phyloP scores from a whole-genome alignment of 2,113 vertebrate species.

The Silurus glanis region DNA sequence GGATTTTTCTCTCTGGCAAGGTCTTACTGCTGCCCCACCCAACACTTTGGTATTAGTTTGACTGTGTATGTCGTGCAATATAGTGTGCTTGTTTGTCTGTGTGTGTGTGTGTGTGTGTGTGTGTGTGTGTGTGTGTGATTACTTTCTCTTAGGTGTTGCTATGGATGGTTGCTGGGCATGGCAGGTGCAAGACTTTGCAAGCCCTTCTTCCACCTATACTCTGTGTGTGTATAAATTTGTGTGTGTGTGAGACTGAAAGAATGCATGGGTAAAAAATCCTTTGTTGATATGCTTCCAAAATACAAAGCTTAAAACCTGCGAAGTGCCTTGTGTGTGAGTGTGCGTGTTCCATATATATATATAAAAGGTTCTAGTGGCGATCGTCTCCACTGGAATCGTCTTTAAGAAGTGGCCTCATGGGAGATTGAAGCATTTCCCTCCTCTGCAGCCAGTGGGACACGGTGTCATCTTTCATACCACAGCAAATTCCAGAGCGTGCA shows the following conservation, averaged over 20 bases:
- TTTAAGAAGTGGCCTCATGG: slow-evolving; percentile 36
- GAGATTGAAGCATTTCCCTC: slow-evolving; percentile 52
- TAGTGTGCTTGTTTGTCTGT: background rate
- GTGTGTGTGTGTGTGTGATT: background rate
- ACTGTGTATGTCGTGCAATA: background rate
- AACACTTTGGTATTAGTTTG: background rate
- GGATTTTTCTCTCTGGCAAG: slow-evolving; percentile 1
- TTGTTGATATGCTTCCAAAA: background rate
- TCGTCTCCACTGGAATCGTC: background rate
- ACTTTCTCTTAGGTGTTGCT: slow-evolving; percentile 4
- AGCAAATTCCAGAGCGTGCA: slow-evolving; percentile 49
- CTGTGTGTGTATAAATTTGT: slow-evolving; percentile 10
- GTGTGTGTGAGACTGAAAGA: background rate
- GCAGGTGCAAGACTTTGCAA: slow-evolving; percentile 34
- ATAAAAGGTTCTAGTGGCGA: background rate
- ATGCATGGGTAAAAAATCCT: background rate
- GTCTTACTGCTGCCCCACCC: background rate
- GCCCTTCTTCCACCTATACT: background rate
- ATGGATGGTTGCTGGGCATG: slow-evolving; percentile 29
- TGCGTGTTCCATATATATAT: background rate
- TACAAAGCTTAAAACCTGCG: background rate
- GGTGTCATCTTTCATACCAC: slow-evolving; percentile 60
- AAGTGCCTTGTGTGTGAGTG: background rate
- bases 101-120: background rate
- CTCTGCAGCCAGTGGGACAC: slow-evolving; percentile 35